These are phyloP conservation scores for Uromys caudimaculatus DNA, from an alignment of 2,797 vertebrate genomes.

Conservation along the genomic window DNA sequence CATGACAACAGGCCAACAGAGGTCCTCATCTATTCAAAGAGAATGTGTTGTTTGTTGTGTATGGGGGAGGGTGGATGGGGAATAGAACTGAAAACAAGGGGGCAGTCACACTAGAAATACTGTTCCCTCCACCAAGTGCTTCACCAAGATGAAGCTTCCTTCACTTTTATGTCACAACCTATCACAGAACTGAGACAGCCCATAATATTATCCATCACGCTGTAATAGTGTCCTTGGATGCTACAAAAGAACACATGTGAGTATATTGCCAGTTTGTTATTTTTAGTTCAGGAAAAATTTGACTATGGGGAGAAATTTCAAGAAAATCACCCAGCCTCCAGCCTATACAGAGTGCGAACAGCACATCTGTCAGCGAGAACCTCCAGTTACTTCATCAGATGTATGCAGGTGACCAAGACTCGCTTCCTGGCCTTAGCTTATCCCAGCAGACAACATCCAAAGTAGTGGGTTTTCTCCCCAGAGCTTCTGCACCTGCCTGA, in stretches of 20 bases:
- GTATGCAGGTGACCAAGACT: conserved; percentile 37
- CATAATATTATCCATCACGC: conserved; percentile 49
- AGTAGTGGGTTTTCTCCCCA: background rate
- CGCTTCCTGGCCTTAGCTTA: background rate
- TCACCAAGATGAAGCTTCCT: conserved; percentile 65
- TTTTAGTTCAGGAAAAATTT: conserved; percentile 78
- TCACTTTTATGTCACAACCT: conserved; percentile 73
- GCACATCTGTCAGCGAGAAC: conserved; percentile 61
- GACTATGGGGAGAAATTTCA: conserved; percentile 66
- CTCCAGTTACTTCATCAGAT: background rate
- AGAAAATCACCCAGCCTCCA: conserved; percentile 69
- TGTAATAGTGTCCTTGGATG: conserved; percentile 67
- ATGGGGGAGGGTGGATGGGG: background rate
- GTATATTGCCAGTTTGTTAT: conserved; percentile 60
- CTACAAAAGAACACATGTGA: conserved; percentile 49
- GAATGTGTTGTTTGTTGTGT: background rate
- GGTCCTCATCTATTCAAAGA: conserved; percentile 7
- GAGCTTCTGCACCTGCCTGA: background rate
- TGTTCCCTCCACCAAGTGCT: conserved; percentile 57
- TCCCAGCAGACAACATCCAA: background rate
- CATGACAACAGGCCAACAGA: conserved; percentile 25
- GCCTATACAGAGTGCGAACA: conserved; percentile 48
- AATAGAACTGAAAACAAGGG: conserved; percentile 28
- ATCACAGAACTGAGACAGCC: conserved; percentile 57
- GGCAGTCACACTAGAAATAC: conserved; percentile 13